phyloP scores from a whole-genome alignment of 2,113 vertebrate genomes.

The Herpetotheres cachinnans region DNA sequence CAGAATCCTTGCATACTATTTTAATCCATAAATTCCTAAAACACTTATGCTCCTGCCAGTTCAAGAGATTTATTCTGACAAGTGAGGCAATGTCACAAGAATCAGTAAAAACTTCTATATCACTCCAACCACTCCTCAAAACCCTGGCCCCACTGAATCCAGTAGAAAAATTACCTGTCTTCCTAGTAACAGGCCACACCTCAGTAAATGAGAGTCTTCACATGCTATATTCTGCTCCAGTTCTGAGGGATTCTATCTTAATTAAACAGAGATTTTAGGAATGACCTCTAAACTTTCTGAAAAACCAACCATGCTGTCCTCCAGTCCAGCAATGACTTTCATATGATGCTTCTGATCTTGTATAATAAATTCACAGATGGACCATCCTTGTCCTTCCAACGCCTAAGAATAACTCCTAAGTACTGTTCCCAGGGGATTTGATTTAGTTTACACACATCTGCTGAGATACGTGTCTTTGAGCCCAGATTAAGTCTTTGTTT shows the following conservation, averaged over 20 bases:
- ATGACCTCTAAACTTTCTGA: constrained; percentile 50
- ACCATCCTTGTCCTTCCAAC: constrained; percentile 61
- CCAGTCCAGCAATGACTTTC: constrained; percentile 58
- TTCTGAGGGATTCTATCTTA: not conserved
- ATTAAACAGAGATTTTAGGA: constrained; percentile 28
- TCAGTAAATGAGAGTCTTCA: not conserved
- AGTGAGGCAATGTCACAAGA: not conserved
- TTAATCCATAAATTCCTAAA: not conserved
- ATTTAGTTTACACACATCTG: constrained; percentile 63
- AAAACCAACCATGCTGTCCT: constrained; percentile 33
- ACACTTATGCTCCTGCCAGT: not conserved
- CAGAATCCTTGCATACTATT: not conserved
- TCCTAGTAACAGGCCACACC: not conserved
- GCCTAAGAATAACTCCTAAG: constrained; percentile 67
- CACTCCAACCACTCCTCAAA: not conserved
- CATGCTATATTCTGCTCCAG: not conserved
- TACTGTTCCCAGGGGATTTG: constrained; percentile 33
- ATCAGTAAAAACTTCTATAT: not conserved
- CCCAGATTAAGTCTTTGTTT: constrained; percentile 68
- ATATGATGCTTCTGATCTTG: constrained; percentile 35
- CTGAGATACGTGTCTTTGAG: constrained; percentile 67
- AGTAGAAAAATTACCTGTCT: not conserved
- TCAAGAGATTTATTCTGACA: not conserved
- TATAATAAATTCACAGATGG: constrained; percentile 69
- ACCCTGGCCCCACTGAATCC: not conserved